Base-by-base conservation (phyloP, 2,113 vertebrate genomes). In the Ellobius talpinus region DNA sequence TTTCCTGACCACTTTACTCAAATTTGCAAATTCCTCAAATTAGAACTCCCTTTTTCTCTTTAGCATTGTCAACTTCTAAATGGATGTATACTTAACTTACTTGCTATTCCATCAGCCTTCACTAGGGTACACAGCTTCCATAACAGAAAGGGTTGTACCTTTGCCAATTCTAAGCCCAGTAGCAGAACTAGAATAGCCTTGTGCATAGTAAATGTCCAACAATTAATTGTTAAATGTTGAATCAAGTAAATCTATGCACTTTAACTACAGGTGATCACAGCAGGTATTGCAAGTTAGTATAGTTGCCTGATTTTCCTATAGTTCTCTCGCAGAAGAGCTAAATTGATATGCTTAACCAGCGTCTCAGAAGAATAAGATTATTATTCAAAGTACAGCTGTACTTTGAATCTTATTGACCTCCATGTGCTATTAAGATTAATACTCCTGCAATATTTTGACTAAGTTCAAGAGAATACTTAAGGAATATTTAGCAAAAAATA, bases 291-390 rank as follows among this genome's bases (percentile, higher is more conserved):
- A 12, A 11, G 42, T 82, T 55, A 66, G 45, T 90, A 36, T 52
- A 31, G 36, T 74, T 55, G 23, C 50, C 65, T 86, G 82, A 17
- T 26, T 33, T 47, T 31, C 63, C 39, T 31, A 14, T 50, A 58
- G 74, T 14, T 68, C 13, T 74, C 24, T 87, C 16, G 39, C 55
- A 19, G 23, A n/a, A 45, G 42, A 63, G 33, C 95, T 42, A 23
- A 90, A 61, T 72, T 94, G 72, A 87, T 85, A 70, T 42, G 87
- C 14, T 5, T 86, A 61, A 45, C 23, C 55, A 68, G 91, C 84
- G 91, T 93, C 84, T 92, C 65, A 66, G 78, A 73, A 58, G 23
- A 96, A 33, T 12, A 77, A 87, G 23, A 78, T 36, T 55, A 39
- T 73, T 84, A 74, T 47, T n/a, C 79, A 2, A 72, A 79, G 1